These are phyloP conservation scores for Hepsetus odoe DNA, from an alignment of 2,113 vertebrate genomes.

Conservation along the genomic window DNA sequence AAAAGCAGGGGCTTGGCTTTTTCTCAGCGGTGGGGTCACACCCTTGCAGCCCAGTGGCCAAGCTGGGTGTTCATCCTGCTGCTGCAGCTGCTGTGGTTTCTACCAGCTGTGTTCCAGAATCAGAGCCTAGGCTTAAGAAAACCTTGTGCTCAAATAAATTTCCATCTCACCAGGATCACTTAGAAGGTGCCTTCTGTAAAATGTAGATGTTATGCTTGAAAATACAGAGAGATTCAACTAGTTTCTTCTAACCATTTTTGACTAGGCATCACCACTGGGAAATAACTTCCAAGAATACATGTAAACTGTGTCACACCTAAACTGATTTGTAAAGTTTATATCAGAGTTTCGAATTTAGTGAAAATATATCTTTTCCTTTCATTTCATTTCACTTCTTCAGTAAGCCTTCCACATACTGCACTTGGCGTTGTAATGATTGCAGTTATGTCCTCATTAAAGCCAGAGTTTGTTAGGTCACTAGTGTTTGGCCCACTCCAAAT, in stretches of 20 bases:
- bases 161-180: not conserved
- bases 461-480: too few species aligned
- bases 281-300: not conserved
- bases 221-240: too few species aligned
- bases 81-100: slow-evolving; percentile 54
- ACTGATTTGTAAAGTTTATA: too few species aligned
- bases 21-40: slow-evolving; percentile 52
- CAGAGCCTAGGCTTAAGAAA: slow-evolving; percentile 15
- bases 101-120: slow-evolving; percentile 44
- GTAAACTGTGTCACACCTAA: not conserved
- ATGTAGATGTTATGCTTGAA: not conserved
- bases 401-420: too few species aligned
- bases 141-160: slow-evolving; percentile 47
- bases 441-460: too few species aligned
- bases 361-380: too few species aligned
- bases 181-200: not conserved
- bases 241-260: not conserved
- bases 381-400: too few species aligned
- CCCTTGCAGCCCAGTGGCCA: slow-evolving; percentile 41
- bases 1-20: slow-evolving; percentile 59
- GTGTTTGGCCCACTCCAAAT: too few species aligned
- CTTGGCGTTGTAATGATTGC: too few species aligned
- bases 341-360: too few species aligned
- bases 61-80: slow-evolving; percentile 47
- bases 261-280: slow-evolving; percentile 35